Evolutionary conservation across 2,888 invertebrate genomes (phyloP).

Genomic region (Dione vanillae): DNA sequence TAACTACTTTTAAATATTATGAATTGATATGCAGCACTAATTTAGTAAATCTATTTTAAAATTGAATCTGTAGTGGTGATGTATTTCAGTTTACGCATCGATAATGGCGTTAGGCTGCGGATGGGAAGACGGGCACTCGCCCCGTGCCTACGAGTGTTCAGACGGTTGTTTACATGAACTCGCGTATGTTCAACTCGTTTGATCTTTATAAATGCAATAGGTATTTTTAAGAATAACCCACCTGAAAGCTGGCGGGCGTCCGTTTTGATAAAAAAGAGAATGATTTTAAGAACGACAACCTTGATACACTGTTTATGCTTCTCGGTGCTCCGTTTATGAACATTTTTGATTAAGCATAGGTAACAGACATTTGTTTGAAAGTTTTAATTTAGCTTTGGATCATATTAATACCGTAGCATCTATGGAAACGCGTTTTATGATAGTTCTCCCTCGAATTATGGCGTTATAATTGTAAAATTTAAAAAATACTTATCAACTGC

Average conservation of each 20-base stretch:
- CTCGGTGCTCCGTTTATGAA: conserved; percentile 73
- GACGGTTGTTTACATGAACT: conserved; percentile 77
- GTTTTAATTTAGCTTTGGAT: conserved; percentile 56
- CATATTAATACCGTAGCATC: conserved; percentile 32
- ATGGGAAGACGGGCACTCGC: conserved; percentile 48
- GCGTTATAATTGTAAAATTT: background rate
- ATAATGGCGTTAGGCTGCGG: conserved; percentile 53
- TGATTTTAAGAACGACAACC: conserved; percentile 80
- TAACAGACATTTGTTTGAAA: conserved; percentile 73
- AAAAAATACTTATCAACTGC: background rate
- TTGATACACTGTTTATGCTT: conserved; percentile 76
- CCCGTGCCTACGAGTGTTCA: conserved; percentile 54
- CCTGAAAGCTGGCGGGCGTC: conserved; percentile 65
- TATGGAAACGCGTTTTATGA: background rate
- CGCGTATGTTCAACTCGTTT: conserved; percentile 79
- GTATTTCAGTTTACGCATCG: conserved; percentile 59
- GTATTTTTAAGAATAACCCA: conserved; percentile 80
- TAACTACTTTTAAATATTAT: conserved; percentile 5
- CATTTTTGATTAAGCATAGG: conserved; percentile 64
- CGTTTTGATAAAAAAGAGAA: conserved; percentile 76
- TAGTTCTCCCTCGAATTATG: background rate
- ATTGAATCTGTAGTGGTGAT: conserved; percentile 53
- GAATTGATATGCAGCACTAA: conserved; percentile 5
- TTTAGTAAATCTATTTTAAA: conserved; percentile 34
- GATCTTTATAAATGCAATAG: conserved; percentile 84